A percentile compares a stretch with the other conserved stretches of the same genome.
phyloP scores from a whole-genome alignment of 2,113 vertebrate species.

The Antechinus flavipes region DNA sequence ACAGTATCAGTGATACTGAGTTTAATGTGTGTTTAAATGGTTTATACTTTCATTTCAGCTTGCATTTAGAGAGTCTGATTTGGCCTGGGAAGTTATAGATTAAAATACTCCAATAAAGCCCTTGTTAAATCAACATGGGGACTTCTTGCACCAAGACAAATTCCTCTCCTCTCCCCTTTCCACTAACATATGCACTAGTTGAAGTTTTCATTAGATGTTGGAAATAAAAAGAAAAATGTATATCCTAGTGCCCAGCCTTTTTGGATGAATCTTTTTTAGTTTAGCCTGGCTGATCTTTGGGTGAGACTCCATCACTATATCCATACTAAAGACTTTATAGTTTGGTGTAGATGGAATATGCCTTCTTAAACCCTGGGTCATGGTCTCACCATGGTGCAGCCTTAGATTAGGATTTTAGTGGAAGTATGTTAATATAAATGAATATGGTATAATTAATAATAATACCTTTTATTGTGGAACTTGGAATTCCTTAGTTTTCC shows the following conservation, averaged over 20 bases:
- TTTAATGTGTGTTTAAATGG: constrained; percentile 52
- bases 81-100: constrained; percentile 48
- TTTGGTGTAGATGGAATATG: neutral
- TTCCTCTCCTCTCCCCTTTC: neutral
- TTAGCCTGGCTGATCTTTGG: neutral
- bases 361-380: neutral
- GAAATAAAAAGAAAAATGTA: neutral
- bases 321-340: neutral
- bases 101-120: constrained; percentile 2
- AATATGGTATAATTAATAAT: constrained; percentile 46
- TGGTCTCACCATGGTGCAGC: neutral
- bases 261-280: neutral
- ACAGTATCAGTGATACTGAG: constrained; percentile 40
- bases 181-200: neutral
- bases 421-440: neutral
- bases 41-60: constrained; percentile 65
- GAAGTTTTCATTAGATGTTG: neutral
- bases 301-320: neutral
- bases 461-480: constrained; percentile 30
- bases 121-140: neutral
- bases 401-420: neutral
- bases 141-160: neutral
- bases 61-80: constrained; percentile 22
- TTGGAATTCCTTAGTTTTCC: neutral
- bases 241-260: neutral